Base-by-base conservation (phyloP, 1,140 invertebrate genomes). In the Drosophila mojavensis region DNA sequence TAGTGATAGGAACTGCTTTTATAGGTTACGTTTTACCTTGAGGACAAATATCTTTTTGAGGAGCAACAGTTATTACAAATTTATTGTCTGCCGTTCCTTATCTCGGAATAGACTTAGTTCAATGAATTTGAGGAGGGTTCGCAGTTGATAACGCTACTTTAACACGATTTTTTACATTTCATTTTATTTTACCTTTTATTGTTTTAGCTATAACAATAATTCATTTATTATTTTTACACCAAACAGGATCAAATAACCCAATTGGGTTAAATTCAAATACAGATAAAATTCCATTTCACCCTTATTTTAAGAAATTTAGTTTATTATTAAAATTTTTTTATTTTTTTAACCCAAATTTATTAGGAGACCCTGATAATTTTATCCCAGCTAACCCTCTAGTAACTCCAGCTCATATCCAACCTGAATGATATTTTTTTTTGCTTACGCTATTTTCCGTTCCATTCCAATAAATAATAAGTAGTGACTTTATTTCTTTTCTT, bases 341-440 rank as follows among this genome's bases (percentile, higher is more conserved):
- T 85, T 91, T 39, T 86, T 94, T 91, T 61, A 91, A 83, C 55
- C 95, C 95, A n/a, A 94, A 94, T 88, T 53, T 94, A 80, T 89
- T 96, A 91, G 93, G 93, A 77, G 95, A 96, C 79, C 93, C 94
- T 15, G 95, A 95, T 93, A 96, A 96, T 93, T 96, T 95, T 93
- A 94, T 93, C 15, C 93, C 93, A n/a, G 95, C 95, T 47, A 95
- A 96, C 73, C 93, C 94, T n/a, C 81, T 96, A 93, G 93, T 95
- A 20, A 96, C 95, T 0, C 95, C 95, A 3, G 79, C 93, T 43
- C 95, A 96, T 92, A 96, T 96, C 94, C 94, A 96, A 94, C 95
- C 95, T 66, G 95, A 96, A 94, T 96, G 94, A 94, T 96, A 96
- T 92, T 96, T 96, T 92, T 92, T 96, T 96, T 96, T 94, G 95